A percentile compares a stretch with the other conserved stretches of the same genome.
Conservation (phyloP, 2,113 vertebrate species). For the Semnornis frantzii region DNA sequence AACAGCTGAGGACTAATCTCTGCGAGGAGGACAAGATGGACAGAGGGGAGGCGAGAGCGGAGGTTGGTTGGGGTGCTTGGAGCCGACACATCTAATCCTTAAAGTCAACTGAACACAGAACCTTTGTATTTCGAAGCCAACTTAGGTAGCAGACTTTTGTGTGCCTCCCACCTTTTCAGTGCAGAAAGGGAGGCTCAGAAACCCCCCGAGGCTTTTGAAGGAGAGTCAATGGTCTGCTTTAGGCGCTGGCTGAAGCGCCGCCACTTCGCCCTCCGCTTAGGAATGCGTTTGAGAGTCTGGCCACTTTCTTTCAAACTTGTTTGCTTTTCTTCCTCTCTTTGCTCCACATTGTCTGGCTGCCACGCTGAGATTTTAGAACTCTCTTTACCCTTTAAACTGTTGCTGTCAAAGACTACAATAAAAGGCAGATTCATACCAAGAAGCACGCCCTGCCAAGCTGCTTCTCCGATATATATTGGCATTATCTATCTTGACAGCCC, state of each 20-base stretch:
- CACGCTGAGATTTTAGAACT: slow-evolving; percentile 24
- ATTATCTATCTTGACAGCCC: slow-evolving; percentile 50
- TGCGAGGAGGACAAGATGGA: slow-evolving; percentile 7
- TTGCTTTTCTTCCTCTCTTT: slow-evolving; percentile 57
- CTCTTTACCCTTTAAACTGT: slow-evolving; percentile 25
- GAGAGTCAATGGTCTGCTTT: slow-evolving; percentile 56
- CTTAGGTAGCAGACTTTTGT: slow-evolving; percentile 57
- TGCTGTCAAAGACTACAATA: slow-evolving; percentile 32
- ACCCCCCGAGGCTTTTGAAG: slow-evolving; percentile 44
- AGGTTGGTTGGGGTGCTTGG: slow-evolving; percentile 55
- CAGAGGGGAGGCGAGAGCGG: slow-evolving; percentile 12
- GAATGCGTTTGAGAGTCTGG: slow-evolving; percentile 52
- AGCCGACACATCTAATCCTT: slow-evolving; percentile 57
- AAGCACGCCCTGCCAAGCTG: background rate
- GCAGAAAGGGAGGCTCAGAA: slow-evolving; percentile 57
- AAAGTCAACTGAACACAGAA: slow-evolving; percentile 64
- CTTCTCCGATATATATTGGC: slow-evolving; percentile 16
- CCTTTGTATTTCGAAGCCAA: slow-evolving; percentile 31
- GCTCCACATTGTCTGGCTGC: slow-evolving; percentile 47
- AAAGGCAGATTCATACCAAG: slow-evolving; percentile 14
- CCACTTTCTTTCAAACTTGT: slow-evolving; percentile 47
- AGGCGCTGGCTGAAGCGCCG: slow-evolving; percentile 48
- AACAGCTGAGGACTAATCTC: slow-evolving; percentile 31
- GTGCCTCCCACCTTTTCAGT: slow-evolving; percentile 50
- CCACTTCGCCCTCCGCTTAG: slow-evolving; percentile 54